Evolutionary conservation across 23 tunicate genomes (phyloP), one percentile per base, ranked within the genome.

Genomic region (Diplosoma virens): DNA sequence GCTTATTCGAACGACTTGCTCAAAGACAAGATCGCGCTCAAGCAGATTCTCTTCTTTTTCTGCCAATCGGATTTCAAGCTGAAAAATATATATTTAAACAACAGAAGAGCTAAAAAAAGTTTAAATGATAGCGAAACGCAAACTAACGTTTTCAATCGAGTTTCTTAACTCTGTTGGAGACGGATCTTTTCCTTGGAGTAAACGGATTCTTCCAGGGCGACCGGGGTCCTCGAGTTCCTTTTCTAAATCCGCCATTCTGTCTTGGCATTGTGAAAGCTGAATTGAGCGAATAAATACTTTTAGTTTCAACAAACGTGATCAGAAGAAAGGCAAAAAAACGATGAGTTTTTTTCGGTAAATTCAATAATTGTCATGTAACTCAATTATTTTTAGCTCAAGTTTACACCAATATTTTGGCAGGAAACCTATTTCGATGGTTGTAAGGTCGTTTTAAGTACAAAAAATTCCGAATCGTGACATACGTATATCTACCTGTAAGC

Each of bases 191-290:
- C 98, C 98, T 24, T 81, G 85, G 3, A 93, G 82, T 9, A 86
- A 47, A 32, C 98, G 61, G 45, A 87, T 83, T 58, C 98, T 69
- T 0, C 93, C 86, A 7, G 88, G 89, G 25, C 79, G 73, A 59
- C 79, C 86, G 17, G 98, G 90, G 73, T 93, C 94, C 24, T 87
- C 93, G 33, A 86, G 63, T 66, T 93, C 75, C 32, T 66, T 87
- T 37, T 93, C 98, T 37, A 93, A 66, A 37, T 67, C 84, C 32
- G 69, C 56, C 88, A 81, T 92, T 32, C 97, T 76, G 76, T 92
- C 97, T 47, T 85, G 91, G 45, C 97, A 92, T 69, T 92, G 97
- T 21, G 97, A 89, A 20, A 92, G 61, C 97, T 92, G 82, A 31
- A 84, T 73, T 30, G 41, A 6, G 64, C 16, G 24, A 21, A 56